Percentiles rank a stretch among this genome's conserved stretches.
These are phyloP conservation scores for Eulithis prunata DNA, from an alignment of 2,888 invertebrate genomes.

Conservation along the genomic window DNA sequence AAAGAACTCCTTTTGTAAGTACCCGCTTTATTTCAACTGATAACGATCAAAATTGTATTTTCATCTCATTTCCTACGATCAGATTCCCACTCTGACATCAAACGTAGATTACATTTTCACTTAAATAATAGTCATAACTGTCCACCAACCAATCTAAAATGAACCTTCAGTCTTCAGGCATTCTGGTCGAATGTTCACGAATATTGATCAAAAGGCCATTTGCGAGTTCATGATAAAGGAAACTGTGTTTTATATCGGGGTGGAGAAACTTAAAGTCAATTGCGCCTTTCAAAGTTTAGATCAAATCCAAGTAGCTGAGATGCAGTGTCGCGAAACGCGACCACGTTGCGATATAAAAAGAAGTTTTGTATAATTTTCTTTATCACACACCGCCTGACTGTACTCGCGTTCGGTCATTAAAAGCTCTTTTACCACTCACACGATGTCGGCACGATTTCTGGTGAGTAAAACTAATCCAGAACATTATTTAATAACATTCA, in stretches of 20 bases:
- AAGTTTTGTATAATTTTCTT: conserved; percentile 81
- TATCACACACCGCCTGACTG: conserved; percentile 75
- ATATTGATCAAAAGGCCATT: conserved; percentile 35
- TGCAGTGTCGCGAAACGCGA: conserved; percentile 81
- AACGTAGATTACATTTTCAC: conserved; percentile 56
- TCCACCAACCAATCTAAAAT: conserved; percentile 36
- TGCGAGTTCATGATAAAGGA: conserved; percentile 26
- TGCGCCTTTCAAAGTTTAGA: conserved; percentile 40
- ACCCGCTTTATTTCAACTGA: neutral
- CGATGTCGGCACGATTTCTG: conserved; percentile 80
- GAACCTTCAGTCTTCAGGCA: conserved; percentile 42
- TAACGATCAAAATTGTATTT: conserved; percentile 21
- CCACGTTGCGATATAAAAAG: conserved; percentile 83
- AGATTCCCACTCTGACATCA: conserved; percentile 52
- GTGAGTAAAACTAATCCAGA: conserved; percentile 61
- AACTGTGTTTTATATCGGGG: conserved; percentile 45
- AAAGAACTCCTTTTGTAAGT: too few species aligned
- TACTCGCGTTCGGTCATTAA: conserved; percentile 66
- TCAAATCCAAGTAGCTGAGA: conserved; percentile 63
- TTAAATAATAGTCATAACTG: conserved; percentile 49
- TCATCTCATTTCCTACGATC: conserved; percentile 28
- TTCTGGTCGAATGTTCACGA: conserved; percentile 51
- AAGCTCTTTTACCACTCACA: conserved; percentile 53
- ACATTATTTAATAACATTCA: neutral
- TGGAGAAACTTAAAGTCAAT: conserved; percentile 50